Base-by-base conservation (phyloP, 2,113 vertebrate genomes). In the Erpornis zantholeuca region DNA sequence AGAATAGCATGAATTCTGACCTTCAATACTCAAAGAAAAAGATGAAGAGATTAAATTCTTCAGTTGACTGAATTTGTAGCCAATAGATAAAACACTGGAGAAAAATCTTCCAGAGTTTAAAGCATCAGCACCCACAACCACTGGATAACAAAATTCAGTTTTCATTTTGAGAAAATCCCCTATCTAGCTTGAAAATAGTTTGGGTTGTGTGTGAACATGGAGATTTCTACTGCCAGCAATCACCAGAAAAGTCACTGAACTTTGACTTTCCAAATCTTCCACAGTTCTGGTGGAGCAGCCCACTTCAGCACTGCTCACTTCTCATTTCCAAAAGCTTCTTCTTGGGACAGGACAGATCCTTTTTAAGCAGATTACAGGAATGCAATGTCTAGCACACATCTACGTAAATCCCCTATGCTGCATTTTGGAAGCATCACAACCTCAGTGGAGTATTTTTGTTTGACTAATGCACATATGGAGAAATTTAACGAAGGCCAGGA, bases 201-300 rank as follows among this genome's bases (percentile, higher is more conserved):
- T 35, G 61, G 49, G 28, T 10, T 1, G 0, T 6, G 4, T 14
- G 16, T 21, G 50, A 82, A 44, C 25, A 36, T 0, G 7, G 9
- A 33, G 35, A 72, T 80, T 90, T 77, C 42, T 52, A n/a, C 33
- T 29, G n/a, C 23, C 31, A 78, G 53, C 20, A 56, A n/a, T 11
- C 24, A 57, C 16, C 36, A 89, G 57, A 50, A 57, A 65, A 91
- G 42, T n/a, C 35, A 31, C 20, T 12, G 19, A 71, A 33, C 3
- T 13, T 8, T 16, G 6, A 28, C 56, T 68, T 84, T 5, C 10
- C 42, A 52, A 29, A 50, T 8, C 25, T 22, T 54, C 50, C 66
- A 20, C 5, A 60, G 3, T 1, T 27, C 7, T n/a, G 17, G 15
- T 11, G 23, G 19, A 11, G 13, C 1, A 50, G n/a, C 29, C 3